A percentile compares a stretch with the other conserved stretches of the same genome.
phyloP scores from a whole-genome alignment of 2,888 invertebrate species.

The Cordilura impudica region DNA sequence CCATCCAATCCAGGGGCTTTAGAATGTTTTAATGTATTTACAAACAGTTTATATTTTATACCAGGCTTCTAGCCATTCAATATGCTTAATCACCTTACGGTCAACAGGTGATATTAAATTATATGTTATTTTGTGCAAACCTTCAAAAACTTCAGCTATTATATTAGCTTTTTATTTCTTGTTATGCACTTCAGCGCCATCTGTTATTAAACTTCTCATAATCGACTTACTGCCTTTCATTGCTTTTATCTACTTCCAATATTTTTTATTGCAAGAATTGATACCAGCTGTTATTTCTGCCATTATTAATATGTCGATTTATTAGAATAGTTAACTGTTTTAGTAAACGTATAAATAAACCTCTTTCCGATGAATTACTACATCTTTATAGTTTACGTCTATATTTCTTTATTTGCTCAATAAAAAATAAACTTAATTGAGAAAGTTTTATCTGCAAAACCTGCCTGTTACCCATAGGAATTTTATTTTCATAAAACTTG shows the following conservation, averaged over 20 bases:
- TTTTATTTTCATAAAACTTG: background rate
- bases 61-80: too few relatives aligned
- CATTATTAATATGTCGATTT: background rate
- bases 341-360: background rate
- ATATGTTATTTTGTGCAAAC: background rate
- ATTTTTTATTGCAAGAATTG: slow-evolving; percentile 1
- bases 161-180: background rate
- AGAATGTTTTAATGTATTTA: too few relatives aligned
- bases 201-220: too few relatives aligned
- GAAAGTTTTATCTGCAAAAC: too few relatives aligned
- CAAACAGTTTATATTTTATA: too few relatives aligned
- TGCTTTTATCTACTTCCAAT: background rate
- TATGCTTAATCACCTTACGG: too few relatives aligned
- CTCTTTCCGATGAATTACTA: too few relatives aligned
- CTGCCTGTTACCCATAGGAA: too few relatives aligned
- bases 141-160: background rate
- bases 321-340: background rate
- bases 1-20: too few relatives aligned
- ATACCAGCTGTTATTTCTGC: background rate
- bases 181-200: background rate
- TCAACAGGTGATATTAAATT: background rate
- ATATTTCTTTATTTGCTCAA: background rate
- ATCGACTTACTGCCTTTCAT: too few relatives aligned
- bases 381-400: too few relatives aligned
- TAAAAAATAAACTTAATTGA: background rate